These are phyloP conservation scores for Sternotherus odoratus DNA, from an alignment of 2,797 vertebrate species.

Conservation along the genomic window DNA sequence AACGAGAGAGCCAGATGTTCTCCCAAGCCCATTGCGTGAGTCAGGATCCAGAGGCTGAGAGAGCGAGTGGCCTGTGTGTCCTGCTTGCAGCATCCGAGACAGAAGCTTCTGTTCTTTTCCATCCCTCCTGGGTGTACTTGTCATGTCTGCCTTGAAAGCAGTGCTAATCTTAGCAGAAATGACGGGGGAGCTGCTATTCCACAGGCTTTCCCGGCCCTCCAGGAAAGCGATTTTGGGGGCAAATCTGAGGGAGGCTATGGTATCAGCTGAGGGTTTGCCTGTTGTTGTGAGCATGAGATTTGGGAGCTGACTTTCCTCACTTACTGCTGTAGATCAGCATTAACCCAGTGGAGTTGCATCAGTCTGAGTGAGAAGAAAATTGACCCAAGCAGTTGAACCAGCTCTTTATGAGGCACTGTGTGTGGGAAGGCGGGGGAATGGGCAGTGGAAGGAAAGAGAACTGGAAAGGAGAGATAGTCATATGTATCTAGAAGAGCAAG, in stretches of 20 bases:
- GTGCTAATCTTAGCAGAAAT: background rate
- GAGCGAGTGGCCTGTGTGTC: slow-evolving; percentile 18
- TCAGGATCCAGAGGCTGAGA: slow-evolving; percentile 52
- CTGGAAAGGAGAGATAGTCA: slow-evolving; percentile 10
- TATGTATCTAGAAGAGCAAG: background rate
- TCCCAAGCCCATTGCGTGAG: slow-evolving; percentile 45
- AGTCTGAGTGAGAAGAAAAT: slow-evolving; percentile 17
- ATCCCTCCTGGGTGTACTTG: background rate
- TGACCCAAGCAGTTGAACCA: background rate
- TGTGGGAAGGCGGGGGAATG: background rate
- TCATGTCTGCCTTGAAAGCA: slow-evolving; percentile 3
- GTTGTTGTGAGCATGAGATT: slow-evolving; percentile 3
- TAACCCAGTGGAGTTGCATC: background rate
- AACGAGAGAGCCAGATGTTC: slow-evolving; percentile 49
- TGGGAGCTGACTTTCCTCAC: background rate
- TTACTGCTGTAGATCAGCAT: background rate
- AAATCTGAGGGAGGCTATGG: background rate
- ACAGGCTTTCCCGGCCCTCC: background rate
- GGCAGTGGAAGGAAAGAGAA: slow-evolving; percentile 7
- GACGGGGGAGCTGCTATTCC: background rate
- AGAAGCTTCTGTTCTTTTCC: slow-evolving; percentile 61
- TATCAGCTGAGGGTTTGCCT: slow-evolving; percentile 22
- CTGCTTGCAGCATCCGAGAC: slow-evolving; percentile 37
- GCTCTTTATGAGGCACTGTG: slow-evolving; percentile 15
- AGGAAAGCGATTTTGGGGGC: background rate